These are phyloP conservation scores for Orchesella flavescens DNA, from an alignment of 2,888 invertebrate genomes.

Conservation along the genomic window DNA sequence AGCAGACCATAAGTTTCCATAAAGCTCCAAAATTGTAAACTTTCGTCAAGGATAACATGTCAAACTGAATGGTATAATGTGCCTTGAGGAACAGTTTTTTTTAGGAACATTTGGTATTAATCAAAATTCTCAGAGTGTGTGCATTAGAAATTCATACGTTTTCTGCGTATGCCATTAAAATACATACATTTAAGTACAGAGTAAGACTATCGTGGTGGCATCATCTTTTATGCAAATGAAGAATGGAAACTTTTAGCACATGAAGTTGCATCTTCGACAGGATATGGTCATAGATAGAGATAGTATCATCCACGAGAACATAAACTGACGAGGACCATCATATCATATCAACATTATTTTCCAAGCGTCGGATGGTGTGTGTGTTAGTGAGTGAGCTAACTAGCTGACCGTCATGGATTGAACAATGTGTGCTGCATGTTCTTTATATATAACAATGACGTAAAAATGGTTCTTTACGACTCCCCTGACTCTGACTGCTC, in stretches of 20 bases:
- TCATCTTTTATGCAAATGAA: background rate
- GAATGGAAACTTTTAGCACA: background rate
- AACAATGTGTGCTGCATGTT: too few species aligned
- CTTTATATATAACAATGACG: conserved; percentile 46
- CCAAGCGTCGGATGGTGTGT: background rate
- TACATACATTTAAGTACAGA: background rate
- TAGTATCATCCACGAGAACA: too few species aligned
- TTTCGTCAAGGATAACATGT: conserved; percentile 55
- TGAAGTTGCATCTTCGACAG: background rate
- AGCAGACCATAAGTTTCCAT: conserved; percentile 9
- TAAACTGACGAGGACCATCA: too few species aligned
- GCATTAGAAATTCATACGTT: too few species aligned
- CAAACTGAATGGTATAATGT: conserved; percentile 25
- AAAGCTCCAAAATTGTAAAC: conserved; percentile 15
- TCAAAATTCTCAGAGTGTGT: too few species aligned
- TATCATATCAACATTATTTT: too few species aligned
- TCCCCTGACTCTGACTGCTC: conserved; percentile 7
- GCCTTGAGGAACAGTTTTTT: background rate
- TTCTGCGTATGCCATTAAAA: too few species aligned
- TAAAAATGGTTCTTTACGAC: conserved; percentile 21
- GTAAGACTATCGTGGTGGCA: background rate
- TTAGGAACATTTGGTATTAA: background rate
- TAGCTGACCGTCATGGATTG: background rate
- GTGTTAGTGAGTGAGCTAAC: background rate
- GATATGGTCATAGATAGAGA: background rate